These are phyloP conservation scores for Sparidentex hasta DNA, from an alignment of 2,797 vertebrate genomes.

Conservation along the genomic window DNA sequence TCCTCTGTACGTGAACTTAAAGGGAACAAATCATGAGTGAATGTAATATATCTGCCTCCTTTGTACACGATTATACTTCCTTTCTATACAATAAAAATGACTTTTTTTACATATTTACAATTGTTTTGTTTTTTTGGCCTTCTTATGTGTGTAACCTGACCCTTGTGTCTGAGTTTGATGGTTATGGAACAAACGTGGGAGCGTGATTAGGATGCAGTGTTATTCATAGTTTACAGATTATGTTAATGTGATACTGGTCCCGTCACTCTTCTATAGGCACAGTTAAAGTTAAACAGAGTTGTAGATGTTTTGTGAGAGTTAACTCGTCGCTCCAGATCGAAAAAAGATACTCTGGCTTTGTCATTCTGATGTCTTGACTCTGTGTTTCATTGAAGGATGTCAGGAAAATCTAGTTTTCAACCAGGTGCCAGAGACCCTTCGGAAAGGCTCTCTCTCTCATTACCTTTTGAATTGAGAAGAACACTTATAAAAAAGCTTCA, in stretches of 20 bases:
- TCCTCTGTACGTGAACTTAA: not conserved
- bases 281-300: conserved; percentile 43
- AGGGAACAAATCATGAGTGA: not conserved
- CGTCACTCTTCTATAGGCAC: not conserved
- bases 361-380: not conserved
- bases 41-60: not conserved
- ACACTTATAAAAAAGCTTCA: conserved; percentile 41
- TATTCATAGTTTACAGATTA: not conserved
- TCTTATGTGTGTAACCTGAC: not conserved
- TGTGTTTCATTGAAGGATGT: not conserved
- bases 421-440: conserved; percentile 47
- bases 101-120: not conserved
- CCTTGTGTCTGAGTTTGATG: not conserved
- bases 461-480: conserved; percentile 55
- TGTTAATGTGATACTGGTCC: conserved; percentile 7
- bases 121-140: not conserved
- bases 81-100: conserved; percentile 15
- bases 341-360: not conserved
- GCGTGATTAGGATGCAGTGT: not conserved
- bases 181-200: not conserved
- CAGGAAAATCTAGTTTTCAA: not conserved
- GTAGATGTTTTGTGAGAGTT: conserved; percentile 6
- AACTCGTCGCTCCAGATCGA: not conserved
- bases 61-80: not conserved
- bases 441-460: conserved; percentile 39